A percentile compares a stretch with the other conserved stretches of the same genome.
These are phyloP conservation scores for Cynodonichthys magdalenae DNA, from an alignment of 2,797 vertebrate species.

Conservation along the genomic window DNA sequence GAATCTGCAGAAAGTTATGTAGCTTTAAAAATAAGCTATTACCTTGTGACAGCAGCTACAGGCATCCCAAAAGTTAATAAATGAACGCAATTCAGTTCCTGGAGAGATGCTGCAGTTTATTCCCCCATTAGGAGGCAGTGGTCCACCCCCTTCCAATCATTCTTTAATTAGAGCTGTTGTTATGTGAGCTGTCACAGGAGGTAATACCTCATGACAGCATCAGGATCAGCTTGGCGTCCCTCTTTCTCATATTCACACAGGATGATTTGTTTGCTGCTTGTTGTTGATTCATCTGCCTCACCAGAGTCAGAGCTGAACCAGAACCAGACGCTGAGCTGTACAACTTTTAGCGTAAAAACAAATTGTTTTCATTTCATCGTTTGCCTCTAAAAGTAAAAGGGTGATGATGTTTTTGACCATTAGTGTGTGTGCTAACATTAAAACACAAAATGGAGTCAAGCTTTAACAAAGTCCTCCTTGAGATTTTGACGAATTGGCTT, in stretches of 20 bases:
- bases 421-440: too few species aligned
- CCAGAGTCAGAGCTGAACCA: constrained; percentile 28
- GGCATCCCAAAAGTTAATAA: constrained; percentile 70
- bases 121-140: constrained; percentile 69
- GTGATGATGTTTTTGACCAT: too few species aligned
- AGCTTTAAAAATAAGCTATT: constrained; percentile 70
- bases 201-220: constrained; percentile 69
- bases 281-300: constrained; percentile 34
- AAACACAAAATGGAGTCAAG: too few species aligned
- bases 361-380: not conserved
- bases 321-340: constrained; percentile 10
- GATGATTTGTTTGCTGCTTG: constrained; percentile 42
- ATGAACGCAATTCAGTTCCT: constrained; percentile 69
- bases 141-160: constrained; percentile 72
- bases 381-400: too few species aligned
- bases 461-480: too few species aligned
- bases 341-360: constrained; percentile 13
- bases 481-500: too few species aligned
- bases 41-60: constrained; percentile 66
- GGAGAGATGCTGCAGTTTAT: constrained; percentile 66
- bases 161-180: constrained; percentile 79
- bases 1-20: constrained; percentile 46
- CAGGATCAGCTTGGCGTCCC: constrained; percentile 54
- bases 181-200: constrained; percentile 73
- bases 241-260: constrained; percentile 69